phyloP scores from a whole-genome alignment of 2,888 invertebrate species.

The Palloptera scutellata region DNA sequence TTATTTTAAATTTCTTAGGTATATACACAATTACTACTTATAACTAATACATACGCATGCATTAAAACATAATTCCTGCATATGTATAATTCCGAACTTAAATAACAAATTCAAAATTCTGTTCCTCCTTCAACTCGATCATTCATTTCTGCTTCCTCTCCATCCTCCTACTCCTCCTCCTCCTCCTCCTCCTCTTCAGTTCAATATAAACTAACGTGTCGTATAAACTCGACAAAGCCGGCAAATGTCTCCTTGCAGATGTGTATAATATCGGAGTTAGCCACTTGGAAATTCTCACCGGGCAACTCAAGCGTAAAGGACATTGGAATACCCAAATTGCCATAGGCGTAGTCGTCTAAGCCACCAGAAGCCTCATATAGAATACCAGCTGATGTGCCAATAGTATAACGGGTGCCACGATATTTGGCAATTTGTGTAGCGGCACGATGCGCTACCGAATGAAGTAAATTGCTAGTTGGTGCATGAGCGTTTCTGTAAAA shows the following conservation, averaged over 20 bases:
- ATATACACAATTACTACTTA: slow-evolving; percentile 46
- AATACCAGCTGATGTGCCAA: slow-evolving; percentile 67
- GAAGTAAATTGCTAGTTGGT: slow-evolving; percentile 57
- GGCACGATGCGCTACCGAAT: slow-evolving; percentile 58
- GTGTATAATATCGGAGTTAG: slow-evolving; percentile 57
- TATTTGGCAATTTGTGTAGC: slow-evolving; percentile 62
- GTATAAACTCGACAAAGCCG: slow-evolving; percentile 62
- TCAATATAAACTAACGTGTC: slow-evolving; percentile 60
- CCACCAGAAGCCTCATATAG: slow-evolving; percentile 70
- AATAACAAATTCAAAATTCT: slow-evolving; percentile 20
- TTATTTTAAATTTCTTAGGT: slow-evolving; percentile 3
- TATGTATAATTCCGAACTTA: slow-evolving; percentile 37
- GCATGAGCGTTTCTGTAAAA: slow-evolving; percentile 52
- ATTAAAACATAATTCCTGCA: not conserved
- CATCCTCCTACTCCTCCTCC: not conserved
- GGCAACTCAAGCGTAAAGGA: slow-evolving; percentile 74
- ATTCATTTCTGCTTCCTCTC: not conserved
- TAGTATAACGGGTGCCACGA: slow-evolving; percentile 64
- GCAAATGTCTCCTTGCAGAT: slow-evolving; percentile 63
- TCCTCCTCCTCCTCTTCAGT: not conserved
- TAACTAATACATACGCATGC: slow-evolving; percentile 37
- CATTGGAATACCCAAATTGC: slow-evolving; percentile 67
- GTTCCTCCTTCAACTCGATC: not conserved
- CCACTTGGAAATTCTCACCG: slow-evolving; percentile 66
- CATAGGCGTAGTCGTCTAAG: slow-evolving; percentile 74